Base-by-base conservation (phyloP, 2,888 invertebrate species). In the Allophyes oxyacanthae region DNA sequence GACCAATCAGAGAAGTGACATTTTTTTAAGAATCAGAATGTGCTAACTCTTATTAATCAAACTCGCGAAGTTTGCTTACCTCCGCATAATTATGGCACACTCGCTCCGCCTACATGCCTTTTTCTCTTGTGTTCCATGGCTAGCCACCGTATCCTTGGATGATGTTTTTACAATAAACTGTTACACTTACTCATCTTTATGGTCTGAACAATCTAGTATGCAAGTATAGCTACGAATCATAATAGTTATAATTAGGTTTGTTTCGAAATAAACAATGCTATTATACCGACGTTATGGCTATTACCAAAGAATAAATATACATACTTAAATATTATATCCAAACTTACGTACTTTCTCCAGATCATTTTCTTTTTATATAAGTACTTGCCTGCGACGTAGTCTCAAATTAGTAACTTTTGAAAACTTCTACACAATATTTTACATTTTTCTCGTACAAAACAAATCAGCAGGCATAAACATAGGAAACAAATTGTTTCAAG, bases 201-300 rank as follows among this genome's bases (percentile, higher is more conserved):
- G 30, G 25, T 9, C 10, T 8, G 0, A n/a, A 32, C 14, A 8
- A 30, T 42, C 5, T 11, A 11, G 1, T 3, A 6, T 11, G 11
- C 1, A 33, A 11, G 6, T 32, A 10, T 2, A 1, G 1, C 0
- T 11, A 14, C 0, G 7, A 10, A 8, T 15, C n/a, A 11, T 53
- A 14, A 28, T 20, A 26, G 6, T 28, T 30, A 32, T 5, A 38
- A 26, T 28, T 28, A n/a, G 13, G 10, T 28, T 48, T 44, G 36
- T 49, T 62, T 45, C 3, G 26, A 4, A 11, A 52, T 53, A 69
- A 70, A 64, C 52, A 42, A 49, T 10, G 51, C 45, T 41, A 57
- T 57, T 49, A 49, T 32, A 4, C 7, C 38, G 30, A 52, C 37
- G 44, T 26, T 41, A 8, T 43, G 44, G 14, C 63, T 49, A 45